A percentile compares a stretch with the other conserved stretches of the same genome.
phyloP scores from a whole-genome alignment of 2,797 vertebrate genomes.

The Okamejei kenojei region DNA sequence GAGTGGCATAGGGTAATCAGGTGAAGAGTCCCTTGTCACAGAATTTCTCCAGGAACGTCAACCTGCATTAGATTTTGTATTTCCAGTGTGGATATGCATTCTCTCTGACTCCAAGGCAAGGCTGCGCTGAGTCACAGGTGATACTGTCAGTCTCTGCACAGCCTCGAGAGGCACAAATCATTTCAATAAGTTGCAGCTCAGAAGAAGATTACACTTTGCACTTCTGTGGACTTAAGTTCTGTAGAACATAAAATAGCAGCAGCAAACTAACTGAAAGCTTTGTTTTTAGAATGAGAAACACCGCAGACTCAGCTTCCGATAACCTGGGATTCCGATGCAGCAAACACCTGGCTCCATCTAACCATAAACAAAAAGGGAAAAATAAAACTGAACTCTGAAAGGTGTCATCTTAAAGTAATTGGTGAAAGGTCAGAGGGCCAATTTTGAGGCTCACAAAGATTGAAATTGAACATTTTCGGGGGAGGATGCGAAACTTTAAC shows the following conservation, averaged over 20 bases:
- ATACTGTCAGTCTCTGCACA: no score
- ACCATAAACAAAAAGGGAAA: background rate
- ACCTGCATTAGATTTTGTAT: no score
- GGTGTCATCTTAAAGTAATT: background rate
- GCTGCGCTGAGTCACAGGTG: no score
- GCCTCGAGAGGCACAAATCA: background rate
- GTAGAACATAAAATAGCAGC: background rate
- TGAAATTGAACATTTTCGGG: background rate
- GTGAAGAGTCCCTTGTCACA: no score
- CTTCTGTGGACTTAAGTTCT: background rate
- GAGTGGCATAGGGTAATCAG: no score
- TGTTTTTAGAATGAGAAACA: conserved; percentile 84
- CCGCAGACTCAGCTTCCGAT: conserved; percentile 89
- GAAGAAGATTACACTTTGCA: background rate
- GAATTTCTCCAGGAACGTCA: no score
- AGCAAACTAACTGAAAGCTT: background rate
- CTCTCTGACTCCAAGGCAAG: no score
- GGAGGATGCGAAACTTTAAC: no score
- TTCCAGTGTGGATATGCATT: no score
- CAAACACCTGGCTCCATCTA: conserved; percentile 37
- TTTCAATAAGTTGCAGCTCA: background rate
- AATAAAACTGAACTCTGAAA: background rate
- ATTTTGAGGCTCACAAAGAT: background rate
- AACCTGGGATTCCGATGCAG: conserved; percentile 92
- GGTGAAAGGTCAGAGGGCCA: background rate